phyloP scores from a whole-genome alignment of 2,113 vertebrate species.

The Phaetusa simplex region DNA sequence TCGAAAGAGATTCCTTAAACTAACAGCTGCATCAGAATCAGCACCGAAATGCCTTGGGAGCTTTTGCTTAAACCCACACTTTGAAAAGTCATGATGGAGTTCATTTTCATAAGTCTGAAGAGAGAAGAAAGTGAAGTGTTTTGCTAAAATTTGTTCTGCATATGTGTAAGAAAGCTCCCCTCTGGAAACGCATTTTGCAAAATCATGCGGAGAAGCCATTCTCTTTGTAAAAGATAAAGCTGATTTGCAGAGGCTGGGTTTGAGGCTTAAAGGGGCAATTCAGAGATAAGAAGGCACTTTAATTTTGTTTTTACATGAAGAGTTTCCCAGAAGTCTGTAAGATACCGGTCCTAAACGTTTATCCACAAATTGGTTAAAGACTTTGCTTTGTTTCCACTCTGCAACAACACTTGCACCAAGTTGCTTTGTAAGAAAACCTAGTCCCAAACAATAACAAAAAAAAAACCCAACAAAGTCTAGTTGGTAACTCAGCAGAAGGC shows the following conservation, averaged over 20 bases:
- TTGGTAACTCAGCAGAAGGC: background rate
- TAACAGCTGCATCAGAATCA: slow-evolving; percentile 20
- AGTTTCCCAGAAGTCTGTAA: background rate
- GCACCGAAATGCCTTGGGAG: slow-evolving; percentile 1
- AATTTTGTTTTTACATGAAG: background rate
- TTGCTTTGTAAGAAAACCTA: background rate
- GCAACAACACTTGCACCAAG: background rate
- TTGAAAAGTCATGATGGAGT: background rate
- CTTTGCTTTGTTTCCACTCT: background rate
- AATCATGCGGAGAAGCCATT: background rate
- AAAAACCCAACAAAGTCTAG: background rate
- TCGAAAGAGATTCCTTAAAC: slow-evolving; percentile 23
- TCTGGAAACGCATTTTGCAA: slow-evolving; percentile 1
- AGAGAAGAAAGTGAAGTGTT: slow-evolving; percentile 3
- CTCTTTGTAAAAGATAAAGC: background rate
- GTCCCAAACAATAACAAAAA: too few species aligned
- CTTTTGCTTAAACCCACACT: slow-evolving; percentile 22
- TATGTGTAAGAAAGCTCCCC: background rate
- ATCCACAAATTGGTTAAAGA: background rate
- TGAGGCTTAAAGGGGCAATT: background rate
- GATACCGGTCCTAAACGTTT: background rate
- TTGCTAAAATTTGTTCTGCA: background rate
- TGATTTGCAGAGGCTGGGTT: background rate
- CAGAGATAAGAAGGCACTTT: background rate
- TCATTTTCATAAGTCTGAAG: background rate